Conservation (phyloP, 2,797 vertebrate species). For the Sebastes variabilis region DNA sequence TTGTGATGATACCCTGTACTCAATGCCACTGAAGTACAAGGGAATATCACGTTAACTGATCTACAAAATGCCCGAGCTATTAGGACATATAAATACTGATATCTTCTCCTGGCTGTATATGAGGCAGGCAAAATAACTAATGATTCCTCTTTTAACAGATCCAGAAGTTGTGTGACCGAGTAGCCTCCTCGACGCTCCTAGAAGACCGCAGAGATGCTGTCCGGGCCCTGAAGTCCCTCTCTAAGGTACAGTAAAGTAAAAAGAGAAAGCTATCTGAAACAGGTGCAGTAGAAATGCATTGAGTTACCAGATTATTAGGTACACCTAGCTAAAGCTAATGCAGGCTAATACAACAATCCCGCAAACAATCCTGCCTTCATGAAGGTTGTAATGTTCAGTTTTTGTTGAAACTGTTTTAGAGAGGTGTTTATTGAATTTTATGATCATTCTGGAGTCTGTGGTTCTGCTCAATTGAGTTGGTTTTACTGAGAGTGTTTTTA, state of each 20-base stretch:
- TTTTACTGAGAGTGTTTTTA: background rate
- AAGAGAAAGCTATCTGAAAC: background rate
- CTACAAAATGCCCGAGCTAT: background rate
- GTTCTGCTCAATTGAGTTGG: background rate
- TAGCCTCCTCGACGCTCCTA: constrained; percentile 93
- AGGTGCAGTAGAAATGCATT: background rate
- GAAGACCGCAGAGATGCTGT: constrained; percentile 98
- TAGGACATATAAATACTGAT: background rate
- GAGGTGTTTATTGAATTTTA: background rate
- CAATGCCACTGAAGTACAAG: background rate
- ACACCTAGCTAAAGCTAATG: background rate
- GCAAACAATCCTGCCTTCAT: background rate
- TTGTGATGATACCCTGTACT: background rate
- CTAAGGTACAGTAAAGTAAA: constrained; percentile 85
- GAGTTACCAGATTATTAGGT: background rate
- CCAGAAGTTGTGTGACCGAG: constrained; percentile 96
- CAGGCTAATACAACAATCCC: background rate
- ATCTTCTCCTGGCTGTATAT: background rate
- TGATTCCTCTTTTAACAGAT: constrained; percentile 81
- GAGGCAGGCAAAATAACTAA: background rate
- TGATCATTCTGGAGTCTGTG: background rate
- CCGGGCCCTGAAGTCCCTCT: constrained; percentile 94
- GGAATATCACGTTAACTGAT: background rate
- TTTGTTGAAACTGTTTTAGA: background rate
- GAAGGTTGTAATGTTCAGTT: background rate